Percentiles rank a stretch among this genome's conserved stretches.
These are phyloP conservation scores for Coracopsis vasa DNA, from an alignment of 2,113 vertebrate species.

Conservation along the genomic window DNA sequence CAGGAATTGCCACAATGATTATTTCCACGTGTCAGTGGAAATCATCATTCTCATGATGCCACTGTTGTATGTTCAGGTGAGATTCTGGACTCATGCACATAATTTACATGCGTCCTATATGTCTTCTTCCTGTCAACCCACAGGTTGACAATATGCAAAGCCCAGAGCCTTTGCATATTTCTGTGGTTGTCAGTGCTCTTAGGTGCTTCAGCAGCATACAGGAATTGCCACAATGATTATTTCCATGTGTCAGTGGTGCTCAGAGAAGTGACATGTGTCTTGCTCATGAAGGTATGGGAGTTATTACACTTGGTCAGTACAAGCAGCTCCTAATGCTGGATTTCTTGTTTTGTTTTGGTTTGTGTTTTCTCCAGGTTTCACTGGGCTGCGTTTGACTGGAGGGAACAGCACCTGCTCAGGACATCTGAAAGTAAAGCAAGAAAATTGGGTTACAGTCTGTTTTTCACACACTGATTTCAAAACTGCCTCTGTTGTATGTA, in stretches of 20 bases:
- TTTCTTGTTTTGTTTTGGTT: background rate
- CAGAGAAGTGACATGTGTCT: background rate
- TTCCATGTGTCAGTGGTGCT: background rate
- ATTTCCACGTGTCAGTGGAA: background rate
- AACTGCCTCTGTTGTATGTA: conserved; percentile 71
- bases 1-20: background rate
- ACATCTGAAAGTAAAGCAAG: conserved; percentile 67
- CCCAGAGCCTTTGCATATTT: background rate
- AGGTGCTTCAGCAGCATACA: background rate
- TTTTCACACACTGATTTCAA: conserved; percentile 68
- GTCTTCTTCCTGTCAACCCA: background rate
- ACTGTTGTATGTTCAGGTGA: conserved; percentile 74
- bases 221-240: background rate
- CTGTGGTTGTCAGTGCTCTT: background rate
- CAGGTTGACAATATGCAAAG: too few relatives aligned
- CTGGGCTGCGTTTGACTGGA: conserved; percentile 49
- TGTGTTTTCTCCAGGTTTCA: conserved; percentile 50
- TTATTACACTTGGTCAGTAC: background rate
- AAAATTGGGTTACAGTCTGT: conserved; percentile 65
- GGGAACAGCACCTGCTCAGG: conserved; percentile 71
- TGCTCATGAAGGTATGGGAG: background rate
- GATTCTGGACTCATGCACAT: background rate
- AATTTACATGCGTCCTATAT: background rate
- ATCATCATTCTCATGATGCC: conserved; percentile 37
- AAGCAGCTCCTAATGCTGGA: background rate